Conservation (phyloP, 2,797 vertebrate species). For the Chaenodraco wilsoni region DNA sequence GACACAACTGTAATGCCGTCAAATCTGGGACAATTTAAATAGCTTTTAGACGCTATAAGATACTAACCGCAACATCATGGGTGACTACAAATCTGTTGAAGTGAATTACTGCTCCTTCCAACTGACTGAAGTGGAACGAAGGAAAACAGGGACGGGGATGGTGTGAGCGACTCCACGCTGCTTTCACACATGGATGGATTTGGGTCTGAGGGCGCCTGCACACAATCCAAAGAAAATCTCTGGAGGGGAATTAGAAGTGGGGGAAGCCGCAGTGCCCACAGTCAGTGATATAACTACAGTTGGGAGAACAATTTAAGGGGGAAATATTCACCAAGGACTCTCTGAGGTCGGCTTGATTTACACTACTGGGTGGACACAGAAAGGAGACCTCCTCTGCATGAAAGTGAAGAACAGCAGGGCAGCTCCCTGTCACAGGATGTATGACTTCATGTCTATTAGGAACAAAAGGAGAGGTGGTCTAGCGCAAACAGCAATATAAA, state of each 20-base stretch:
- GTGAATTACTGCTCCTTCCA: constrained; percentile 19
- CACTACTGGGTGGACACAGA: neutral
- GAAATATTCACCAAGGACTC: constrained; percentile 24
- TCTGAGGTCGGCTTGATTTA: constrained; percentile 62
- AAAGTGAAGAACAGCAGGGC: constrained; percentile 20
- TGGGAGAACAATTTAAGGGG: constrained; percentile 34
- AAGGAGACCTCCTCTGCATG: constrained; percentile 39
- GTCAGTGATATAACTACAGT: constrained; percentile 44
- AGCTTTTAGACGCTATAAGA: constrained; percentile 24
- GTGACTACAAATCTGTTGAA: constrained; percentile 22
- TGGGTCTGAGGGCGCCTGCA: constrained; percentile 14
- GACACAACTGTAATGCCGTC: neutral
- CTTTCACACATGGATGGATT: constrained; percentile 43
- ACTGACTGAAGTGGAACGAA: constrained; percentile 6
- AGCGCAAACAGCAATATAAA: constrained; percentile 45
- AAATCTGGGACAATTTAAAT: constrained; percentile 7
- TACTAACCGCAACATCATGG: constrained; percentile 27
- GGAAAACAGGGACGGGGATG: constrained; percentile 2
- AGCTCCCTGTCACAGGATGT: constrained; percentile 42
- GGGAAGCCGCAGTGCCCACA: constrained; percentile 35
- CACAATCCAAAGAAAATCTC: constrained; percentile 9
- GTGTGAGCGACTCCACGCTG: constrained; percentile 54
- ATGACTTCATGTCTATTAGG: constrained; percentile 60
- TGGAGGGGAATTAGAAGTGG: constrained; percentile 8
- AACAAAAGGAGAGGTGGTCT: constrained; percentile 46